Evolutionary conservation across 2,888 invertebrate species (phyloP), one percentile per base, ranked within the genome.

Genomic region (Carcina quercana): DNA sequence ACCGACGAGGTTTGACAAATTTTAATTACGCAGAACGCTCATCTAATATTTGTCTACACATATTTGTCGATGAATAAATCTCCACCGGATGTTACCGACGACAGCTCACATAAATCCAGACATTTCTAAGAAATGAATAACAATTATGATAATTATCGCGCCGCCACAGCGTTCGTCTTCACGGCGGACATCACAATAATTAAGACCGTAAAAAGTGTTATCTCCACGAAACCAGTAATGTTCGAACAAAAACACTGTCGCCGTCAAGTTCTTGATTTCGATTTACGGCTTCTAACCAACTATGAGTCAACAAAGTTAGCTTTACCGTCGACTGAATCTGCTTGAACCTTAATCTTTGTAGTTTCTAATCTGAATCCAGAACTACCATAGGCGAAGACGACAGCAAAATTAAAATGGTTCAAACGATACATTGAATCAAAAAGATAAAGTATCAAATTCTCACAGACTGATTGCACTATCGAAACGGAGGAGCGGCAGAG

Each of bases 61-160:
- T 43, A 36, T 45, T 45, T 37, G 29, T 40, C 35, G 35, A 34
- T 40, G 39, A 44, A 43, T 40, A 24, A 12, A 24, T 44, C 35
- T 47, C 43, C 34, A 35, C 43, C 38, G 50, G 47, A 46, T 53
- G 47, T 49, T 36, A 47, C 43, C 34, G 21, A 27, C 27, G 14
- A 28, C 33, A 30, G n/a, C 28, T 34, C 28, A 50, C 44, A 58
- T 53, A 59, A 64, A 58, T 53, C 32, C 38, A 33, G 44, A 32
- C 42, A 45, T 44, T 72, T 70, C 67, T 56, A 34, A 45, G 63
- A 72, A 71, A 67, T 58, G 51, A 63, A 63, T 54, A 68, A 63
- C 66, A 69, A 74, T 75, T 73, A 76, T 69, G 59, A 70, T 75
- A 71, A 78, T 76, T 74, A 73, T 72, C 70, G 59, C 66, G 48